Evolutionary conservation across 2,113 vertebrate genomes (phyloP), one percentile per base, ranked within the genome.

Genomic region (Cygnus atratus): DNA sequence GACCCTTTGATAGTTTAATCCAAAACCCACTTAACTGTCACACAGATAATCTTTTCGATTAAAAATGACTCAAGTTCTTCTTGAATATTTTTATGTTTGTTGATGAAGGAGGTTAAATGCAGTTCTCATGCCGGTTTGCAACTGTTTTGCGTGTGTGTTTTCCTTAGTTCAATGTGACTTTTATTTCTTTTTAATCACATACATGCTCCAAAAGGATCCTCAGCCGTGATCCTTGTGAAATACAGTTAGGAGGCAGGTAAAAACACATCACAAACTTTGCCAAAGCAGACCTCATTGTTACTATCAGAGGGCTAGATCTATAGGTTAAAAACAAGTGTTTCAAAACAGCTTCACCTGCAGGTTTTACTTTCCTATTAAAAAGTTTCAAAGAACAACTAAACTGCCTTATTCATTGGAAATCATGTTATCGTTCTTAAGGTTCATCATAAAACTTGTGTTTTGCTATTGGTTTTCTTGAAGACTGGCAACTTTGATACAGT

Each of bases 1-100:
- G 77, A n/a, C 48, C 58, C 94, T 96, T 96, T 97, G 95, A 94
- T 95, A 89, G 59, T 88, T 91, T 94, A 91, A 96, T 95, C 96
- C 92, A 85, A 93, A 93, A 93, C 90, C 94, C 91, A 95, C 84
- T 95, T 96, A 88, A 94, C 59, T 95, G 96, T 94, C 70, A 95
- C 63, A 68, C 1, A 97, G 82, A 73, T 97, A 92, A 94, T 78
- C 96, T 96, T 86, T 93, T 83, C 71, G 90, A 75, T 95, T 91
- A 93, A 96, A 97, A 96, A 80, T 93, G 31, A 39, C 81, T 91
- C 83, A 48, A 96, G 79, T 74, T 92, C 82, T 94, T 95, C 76
- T 95, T 71, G 71, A 95, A 90, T 44, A 79, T 96, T 96, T 93
- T 54, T 91, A 62, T 70, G 65, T 87, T 96, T 88, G 80, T 76